Base-by-base conservation (phyloP, 2,113 vertebrate genomes). In the Grallaria varia region DNA sequence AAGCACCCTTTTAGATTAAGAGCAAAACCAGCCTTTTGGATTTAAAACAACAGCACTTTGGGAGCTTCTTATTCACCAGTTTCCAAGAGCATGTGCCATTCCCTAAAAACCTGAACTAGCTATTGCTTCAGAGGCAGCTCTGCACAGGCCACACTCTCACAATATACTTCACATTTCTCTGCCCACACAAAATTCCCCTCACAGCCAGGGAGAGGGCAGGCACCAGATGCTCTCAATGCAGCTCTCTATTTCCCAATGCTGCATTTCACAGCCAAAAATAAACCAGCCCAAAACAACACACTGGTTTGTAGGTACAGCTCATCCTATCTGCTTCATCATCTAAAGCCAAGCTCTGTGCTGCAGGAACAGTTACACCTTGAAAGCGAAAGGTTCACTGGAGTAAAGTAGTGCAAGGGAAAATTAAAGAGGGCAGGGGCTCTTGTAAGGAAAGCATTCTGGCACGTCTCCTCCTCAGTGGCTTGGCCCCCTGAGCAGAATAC, bases 401-500 rank as follows among this genome's bases (percentile, higher is more conserved):
- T 49, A 79, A 72, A 74, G 49, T 2, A 84, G 50, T 5, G 25
- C 58, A 44, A 60, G 64, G 35, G 18, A 80, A 80, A 60, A 93
- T 50, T 20, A 45, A 80, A 77, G 73, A 55, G 20, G 52, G 52
- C 31, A 55, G 69, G 64, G 49, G 37, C 47, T 90, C 64, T 82
- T 1, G 0, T 78, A 69, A 91, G 79, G 76, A 68, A 85, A 62
- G 67, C 80, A 25, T 72, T 92, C 81, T 71, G 75, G 89, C 93
- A 56, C 6, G 10, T 87, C 80, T 82, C 86, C 77, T 92, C 86
- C 87, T 82, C 22, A 2, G 60, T 42, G 72, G 84, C 67, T 66
- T 31, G 53, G 64, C 60, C 73, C 80, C 95, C 85, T 96, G 96
- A 96, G 74, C 76, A 53, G 93, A 85, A 97, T 97, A 97, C 91